Evolutionary conservation across 2,113 vertebrate species (phyloP), one percentile per base, ranked within the genome.

Genomic region (Corvus cornix): DNA sequence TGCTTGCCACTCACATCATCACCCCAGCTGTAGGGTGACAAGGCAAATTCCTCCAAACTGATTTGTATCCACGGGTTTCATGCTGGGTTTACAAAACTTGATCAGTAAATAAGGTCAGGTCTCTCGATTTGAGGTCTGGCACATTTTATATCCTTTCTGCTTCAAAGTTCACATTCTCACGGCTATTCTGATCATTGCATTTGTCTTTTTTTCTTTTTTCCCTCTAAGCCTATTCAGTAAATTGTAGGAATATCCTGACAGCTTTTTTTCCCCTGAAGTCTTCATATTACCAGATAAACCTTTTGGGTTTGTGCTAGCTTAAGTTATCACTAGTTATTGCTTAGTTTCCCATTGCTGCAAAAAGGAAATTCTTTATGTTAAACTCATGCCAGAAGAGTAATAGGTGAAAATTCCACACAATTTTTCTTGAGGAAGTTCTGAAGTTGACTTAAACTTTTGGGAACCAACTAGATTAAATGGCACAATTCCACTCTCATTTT

Each of bases 1-100:
- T 33, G 11, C 58, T 75, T 74, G 33, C 30, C 22, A 41, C 28
- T 76, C 74, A 14, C 6, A 52, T 19, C 76, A 48, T 66, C 67
- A 72, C 56, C 27, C 51, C 75, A 84, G 52, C 39, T 55, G 37
- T 2, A 68, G 63, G 27, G 27, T 70, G 37, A 26, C 83, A 83
- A 69, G 84, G 46, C 20, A 72, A 58, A 93, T 84, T 84, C 62
- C 72, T 92, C 91, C 49, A 35, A 90, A 96, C 28, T 59, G n/a
- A 90, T 88, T 96, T 72, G 39, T 84, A 55, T 64, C 52, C 41
- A 75, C 37, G 35, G 91, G 90, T 97, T 97, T 96, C 95, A 59
- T 66, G 76, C 93, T 95, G 85, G 24, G 16, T 64, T 73, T 28
- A 87, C 70, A 95, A 94, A 93, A 44, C 11, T 24, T 44, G 35